Conservation (phyloP, 1,140 invertebrate genomes). For the Acromyrmex charruanus region DNA sequence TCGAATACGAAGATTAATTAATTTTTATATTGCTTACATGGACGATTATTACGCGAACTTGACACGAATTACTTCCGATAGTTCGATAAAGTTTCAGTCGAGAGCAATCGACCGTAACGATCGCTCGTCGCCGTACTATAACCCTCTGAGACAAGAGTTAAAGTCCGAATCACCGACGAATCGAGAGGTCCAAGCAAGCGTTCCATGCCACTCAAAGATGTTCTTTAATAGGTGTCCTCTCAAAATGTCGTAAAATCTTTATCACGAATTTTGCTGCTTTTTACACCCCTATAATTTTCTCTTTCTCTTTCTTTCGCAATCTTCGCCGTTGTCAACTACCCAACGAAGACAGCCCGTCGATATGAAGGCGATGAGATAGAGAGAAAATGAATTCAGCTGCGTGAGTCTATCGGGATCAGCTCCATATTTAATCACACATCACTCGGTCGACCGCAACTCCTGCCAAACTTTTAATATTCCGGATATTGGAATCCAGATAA, state of each 20-base stretch:
- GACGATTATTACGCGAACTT: conserved; percentile 23
- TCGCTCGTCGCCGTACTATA: conserved; percentile 8
- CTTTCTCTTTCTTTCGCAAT: not conserved
- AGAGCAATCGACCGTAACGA: conserved; percentile 36
- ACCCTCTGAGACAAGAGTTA: conserved; percentile 7
- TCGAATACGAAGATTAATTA: conserved; percentile 8
- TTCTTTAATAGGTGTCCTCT: conserved; percentile 74
- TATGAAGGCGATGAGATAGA: conserved; percentile 14
- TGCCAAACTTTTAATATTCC: conserved; percentile 61
- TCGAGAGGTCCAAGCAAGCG: conserved; percentile 14
- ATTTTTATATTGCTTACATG: conserved; percentile 23
- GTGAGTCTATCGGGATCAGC: conserved; percentile 40
- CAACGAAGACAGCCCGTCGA: conserved; percentile 35
- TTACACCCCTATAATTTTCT: not conserved
- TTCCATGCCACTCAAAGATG: conserved; percentile 65
- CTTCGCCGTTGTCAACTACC: not conserved
- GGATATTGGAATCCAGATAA: conserved; percentile 61
- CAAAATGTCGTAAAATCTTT: conserved; percentile 78
- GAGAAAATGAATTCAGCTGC: conserved; percentile 68
- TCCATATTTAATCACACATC: conserved; percentile 58
- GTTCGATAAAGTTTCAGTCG: conserved; percentile 43
- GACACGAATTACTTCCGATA: conserved; percentile 14
- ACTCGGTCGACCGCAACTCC: conserved; percentile 52
- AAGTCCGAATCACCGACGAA: conserved; percentile 16
- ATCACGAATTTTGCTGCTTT: conserved; percentile 56